A percentile compares a stretch with the other conserved stretches of the same genome.
Evolutionary conservation across 2,797 vertebrate genomes (phyloP).

Genomic region (Alosa sapidissima): DNA sequence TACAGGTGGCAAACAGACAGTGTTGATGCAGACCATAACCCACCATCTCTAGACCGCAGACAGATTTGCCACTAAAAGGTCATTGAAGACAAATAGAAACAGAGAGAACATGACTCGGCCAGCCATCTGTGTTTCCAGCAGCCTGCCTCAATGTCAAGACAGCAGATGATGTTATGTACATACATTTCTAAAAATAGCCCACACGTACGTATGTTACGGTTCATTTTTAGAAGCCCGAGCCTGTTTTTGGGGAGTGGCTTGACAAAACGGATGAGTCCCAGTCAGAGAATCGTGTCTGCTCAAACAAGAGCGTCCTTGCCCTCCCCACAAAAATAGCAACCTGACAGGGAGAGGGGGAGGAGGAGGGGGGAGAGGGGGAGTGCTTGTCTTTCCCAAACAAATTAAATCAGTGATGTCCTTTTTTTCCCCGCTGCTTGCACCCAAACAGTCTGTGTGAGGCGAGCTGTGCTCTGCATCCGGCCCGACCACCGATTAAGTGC

Average conservation of each 20-base stretch:
- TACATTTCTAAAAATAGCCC: not conserved
- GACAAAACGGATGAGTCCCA: not conserved
- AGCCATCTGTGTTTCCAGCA: constrained; percentile 6
- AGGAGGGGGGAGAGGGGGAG: constrained; percentile 2
- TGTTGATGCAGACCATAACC: not conserved
- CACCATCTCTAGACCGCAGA: not conserved
- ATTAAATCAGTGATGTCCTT: constrained; percentile 53
- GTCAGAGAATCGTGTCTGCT: not conserved
- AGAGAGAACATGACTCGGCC: not conserved
- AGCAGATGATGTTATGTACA: constrained; percentile 8
- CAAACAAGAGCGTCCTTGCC: constrained; percentile 27
- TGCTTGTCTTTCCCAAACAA: constrained; percentile 40
- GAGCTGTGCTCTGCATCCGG: not conserved
- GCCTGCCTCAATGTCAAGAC: constrained; percentile 3
- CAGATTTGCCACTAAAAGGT: constrained; percentile 19
- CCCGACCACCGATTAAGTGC: not conserved
- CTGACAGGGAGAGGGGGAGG: constrained; percentile 26
- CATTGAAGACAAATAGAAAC: constrained; percentile 25
- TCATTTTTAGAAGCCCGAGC: not conserved
- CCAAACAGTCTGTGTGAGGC: constrained; percentile 1
- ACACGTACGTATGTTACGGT: not conserved
- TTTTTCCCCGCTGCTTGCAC: constrained; percentile 19
- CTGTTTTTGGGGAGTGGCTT: constrained; percentile 8
- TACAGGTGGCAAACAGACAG: not conserved
- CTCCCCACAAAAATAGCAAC: constrained; percentile 42